Conservation (phyloP, 1,140 invertebrate species). For the Chrysomallon squamiferum region DNA sequence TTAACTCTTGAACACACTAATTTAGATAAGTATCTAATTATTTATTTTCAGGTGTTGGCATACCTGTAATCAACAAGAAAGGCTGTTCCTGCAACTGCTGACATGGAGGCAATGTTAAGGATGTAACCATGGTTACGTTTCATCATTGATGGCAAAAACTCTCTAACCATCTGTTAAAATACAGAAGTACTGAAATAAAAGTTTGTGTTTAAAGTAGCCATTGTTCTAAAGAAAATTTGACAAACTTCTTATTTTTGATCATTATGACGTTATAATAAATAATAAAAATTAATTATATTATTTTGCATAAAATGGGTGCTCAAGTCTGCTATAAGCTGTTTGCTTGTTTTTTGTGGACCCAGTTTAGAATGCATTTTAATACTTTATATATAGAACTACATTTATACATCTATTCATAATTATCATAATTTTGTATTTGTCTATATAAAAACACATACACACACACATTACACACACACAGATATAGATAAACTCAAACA, state of each 20-base stretch:
- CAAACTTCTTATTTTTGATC: not conserved
- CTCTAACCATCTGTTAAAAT: slow-evolving; percentile 66
- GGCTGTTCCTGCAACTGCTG: slow-evolving; percentile 75
- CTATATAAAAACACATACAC: not conserved
- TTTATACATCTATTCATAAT: not conserved
- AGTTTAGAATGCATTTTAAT: not conserved
- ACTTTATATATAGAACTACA: not conserved
- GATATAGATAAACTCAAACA: not conserved
- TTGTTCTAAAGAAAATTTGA: not conserved
- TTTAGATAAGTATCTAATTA: too few species aligned
- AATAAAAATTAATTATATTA: not conserved
- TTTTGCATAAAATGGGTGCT: not conserved
- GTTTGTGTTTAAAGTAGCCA: not conserved
- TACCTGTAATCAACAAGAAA: slow-evolving; percentile 88
- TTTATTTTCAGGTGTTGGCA: too few species aligned
- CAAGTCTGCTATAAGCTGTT: not conserved
- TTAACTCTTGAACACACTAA: too few species aligned
- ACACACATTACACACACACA: not conserved
- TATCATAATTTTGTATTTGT: not conserved
- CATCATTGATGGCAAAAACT: slow-evolving; percentile 85
- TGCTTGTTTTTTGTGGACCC: not conserved
- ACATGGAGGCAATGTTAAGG: slow-evolving; percentile 91
- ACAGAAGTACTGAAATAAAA: not conserved
- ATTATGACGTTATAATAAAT: not conserved
- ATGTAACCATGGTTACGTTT: slow-evolving; percentile 85